Base-by-base conservation (phyloP, 2,888 invertebrate genomes). In the Ptychoptera albimana region DNA sequence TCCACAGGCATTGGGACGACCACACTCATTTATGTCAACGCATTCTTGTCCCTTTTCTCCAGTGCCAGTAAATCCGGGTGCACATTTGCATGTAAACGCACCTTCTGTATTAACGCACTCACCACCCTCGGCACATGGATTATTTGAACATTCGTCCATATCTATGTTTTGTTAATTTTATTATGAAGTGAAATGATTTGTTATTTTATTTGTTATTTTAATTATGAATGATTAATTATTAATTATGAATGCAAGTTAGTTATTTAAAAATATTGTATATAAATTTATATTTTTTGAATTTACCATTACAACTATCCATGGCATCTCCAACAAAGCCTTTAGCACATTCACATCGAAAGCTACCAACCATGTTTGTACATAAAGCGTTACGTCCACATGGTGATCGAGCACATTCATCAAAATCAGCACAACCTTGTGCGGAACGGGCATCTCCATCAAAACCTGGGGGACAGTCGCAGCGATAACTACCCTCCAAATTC, bases 311-410 rank as follows among this genome's bases (percentile, higher is more conserved):
- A 53, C 73, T 74, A 43, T 72, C 66, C 60, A 77, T 71, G 14
- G 88, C 82, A 63, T 89, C 79, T 53, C 88, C 88, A 52, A 75
- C 71, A 64, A 77, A 86, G 54, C 89, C 89, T 54, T 79, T 77
- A 43, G 86, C 86, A 62, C 91, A 91, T 39, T 77, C 59, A 63
- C 91, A 91, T 52, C 77, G 76, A 64, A 78, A 86, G 54, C 77
- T 79, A 51, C 86, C 88, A 46, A 80, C 77, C 43, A 78, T 68
- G 61, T 89, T 88, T 49, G 77, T 74, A 60, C 91, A 91, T 43
- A 77, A 67, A 6, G 89, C 87, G 53, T 78, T 77, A 49, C 80
- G 71, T 43, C 89, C 89, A 60, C 91, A 91, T 36, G 79, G 75
- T 46, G 74, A 72, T 52, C 77, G 73, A 15, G 75, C 66, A 58